Evolutionary conservation across 2,113 vertebrate species (phyloP).

Genomic region (Rhinichthys klamathensis): DNA sequence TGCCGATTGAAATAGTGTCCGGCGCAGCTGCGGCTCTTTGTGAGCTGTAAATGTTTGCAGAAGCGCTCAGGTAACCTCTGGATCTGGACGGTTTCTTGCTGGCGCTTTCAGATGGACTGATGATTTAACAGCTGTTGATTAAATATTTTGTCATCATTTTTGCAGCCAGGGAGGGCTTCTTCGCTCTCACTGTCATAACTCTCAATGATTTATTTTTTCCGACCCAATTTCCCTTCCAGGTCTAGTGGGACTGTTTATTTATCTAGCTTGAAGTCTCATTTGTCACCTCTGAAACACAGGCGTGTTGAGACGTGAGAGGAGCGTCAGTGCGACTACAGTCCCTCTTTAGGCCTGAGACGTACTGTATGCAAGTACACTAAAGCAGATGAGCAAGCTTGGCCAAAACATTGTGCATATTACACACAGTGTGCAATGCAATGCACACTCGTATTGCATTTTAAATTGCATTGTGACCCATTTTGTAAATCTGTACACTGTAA

Average conservation of each 20-base stretch:
- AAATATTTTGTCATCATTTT: constrained; percentile 51
- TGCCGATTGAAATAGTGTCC: constrained; percentile 23
- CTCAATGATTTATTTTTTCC: constrained; percentile 21
- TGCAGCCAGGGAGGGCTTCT: constrained; percentile 19
- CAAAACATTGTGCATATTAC: background rate
- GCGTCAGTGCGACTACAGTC: background rate
- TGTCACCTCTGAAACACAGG: constrained; percentile 45
- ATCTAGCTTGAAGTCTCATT: constrained; percentile 33
- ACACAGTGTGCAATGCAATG: background rate
- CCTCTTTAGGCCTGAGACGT: background rate
- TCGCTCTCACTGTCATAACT: constrained; percentile 27
- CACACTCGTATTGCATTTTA: background rate
- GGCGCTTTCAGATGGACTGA: constrained; percentile 10
- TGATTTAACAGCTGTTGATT: constrained; percentile 51
- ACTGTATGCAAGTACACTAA: background rate
- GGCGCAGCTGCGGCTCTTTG: constrained; percentile 27
- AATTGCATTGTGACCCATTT: background rate
- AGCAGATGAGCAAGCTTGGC: background rate
- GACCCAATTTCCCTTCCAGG: constrained; percentile 41
- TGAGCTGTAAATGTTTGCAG: constrained; percentile 22
- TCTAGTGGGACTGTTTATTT: constrained; percentile 45
- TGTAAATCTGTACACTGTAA: too few species aligned
- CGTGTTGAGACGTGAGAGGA: background rate
- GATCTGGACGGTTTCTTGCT: constrained; percentile 1
- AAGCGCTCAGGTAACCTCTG: constrained; percentile 38